Evolutionary conservation across 1,140 invertebrate species (phyloP).

Genomic region (Sitophilus oryzae): DNA sequence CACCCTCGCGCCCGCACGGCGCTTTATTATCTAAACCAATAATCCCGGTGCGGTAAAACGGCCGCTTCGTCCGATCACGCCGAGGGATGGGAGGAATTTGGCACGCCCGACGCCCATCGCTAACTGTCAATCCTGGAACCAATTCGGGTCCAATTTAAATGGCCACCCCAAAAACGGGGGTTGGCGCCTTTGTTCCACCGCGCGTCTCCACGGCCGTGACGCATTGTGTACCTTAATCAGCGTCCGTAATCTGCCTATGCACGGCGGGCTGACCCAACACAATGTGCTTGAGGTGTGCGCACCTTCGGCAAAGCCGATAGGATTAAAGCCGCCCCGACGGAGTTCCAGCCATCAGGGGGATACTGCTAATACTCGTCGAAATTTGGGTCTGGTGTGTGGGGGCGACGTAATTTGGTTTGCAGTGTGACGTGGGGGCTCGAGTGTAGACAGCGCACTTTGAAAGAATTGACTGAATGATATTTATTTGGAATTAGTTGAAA

Average conservation of each 20-base stretch:
- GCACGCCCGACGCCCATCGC: constrained; percentile 29
- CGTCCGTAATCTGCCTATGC: constrained; percentile 34
- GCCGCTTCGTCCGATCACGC: constrained; percentile 16
- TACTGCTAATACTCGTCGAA: neutral
- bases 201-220: no score
- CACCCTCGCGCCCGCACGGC: constrained; percentile 19
- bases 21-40: constrained; percentile 28
- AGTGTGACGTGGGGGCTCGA: no score
- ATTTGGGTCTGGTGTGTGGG: neutral
- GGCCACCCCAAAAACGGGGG: constrained; percentile 13
- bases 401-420: neutral
- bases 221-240: constrained; percentile 36
- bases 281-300: constrained; percentile 35
- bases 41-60: constrained; percentile 26
- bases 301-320: constrained; percentile 31
- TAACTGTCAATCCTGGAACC: constrained; percentile 32
- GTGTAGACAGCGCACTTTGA: no score
- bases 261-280: constrained; percentile 30
- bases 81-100: constrained; percentile 25
- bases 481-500: no score
- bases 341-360: neutral
- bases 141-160: constrained; percentile 32
- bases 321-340: constrained; percentile 25
- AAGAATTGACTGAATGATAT: no score
- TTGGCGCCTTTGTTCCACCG: constrained; percentile 12